These are phyloP conservation scores for Balaeniceps rex DNA, from an alignment of 2,113 vertebrate species.

Conservation along the genomic window DNA sequence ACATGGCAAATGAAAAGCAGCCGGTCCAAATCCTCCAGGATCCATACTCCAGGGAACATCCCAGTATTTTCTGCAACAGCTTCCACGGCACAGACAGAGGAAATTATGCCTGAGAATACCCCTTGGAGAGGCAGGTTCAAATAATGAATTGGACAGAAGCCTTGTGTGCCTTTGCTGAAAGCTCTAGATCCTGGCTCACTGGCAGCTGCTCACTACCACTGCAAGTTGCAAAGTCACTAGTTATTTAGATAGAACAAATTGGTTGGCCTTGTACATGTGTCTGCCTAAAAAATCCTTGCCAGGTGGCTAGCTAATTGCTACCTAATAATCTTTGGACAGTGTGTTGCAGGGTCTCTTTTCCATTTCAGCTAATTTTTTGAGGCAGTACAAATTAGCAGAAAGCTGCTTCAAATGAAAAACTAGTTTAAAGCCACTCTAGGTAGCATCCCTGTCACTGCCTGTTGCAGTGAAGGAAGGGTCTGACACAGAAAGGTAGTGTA, in stretches of 20 bases:
- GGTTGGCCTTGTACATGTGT: not conserved
- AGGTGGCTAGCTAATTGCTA: not conserved
- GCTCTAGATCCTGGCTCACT: not conserved
- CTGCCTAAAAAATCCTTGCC: not conserved
- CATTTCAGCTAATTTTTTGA: not conserved
- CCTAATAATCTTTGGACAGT: not conserved
- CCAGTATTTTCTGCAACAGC: not conserved
- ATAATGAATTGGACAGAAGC: not conserved
- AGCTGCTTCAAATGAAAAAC: not conserved
- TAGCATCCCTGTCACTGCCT: not conserved
- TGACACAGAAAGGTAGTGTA: not conserved
- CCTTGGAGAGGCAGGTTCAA: not conserved
- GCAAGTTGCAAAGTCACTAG: not conserved
- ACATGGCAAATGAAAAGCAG: not conserved
- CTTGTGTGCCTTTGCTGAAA: not conserved
- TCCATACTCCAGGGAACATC: not conserved
- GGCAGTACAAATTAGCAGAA: not conserved
- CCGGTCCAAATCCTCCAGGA: not conserved
- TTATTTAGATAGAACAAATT: not conserved
- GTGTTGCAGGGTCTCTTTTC: not conserved
- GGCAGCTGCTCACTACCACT: not conserved
- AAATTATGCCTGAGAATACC: not conserved
- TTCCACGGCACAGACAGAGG: not conserved
- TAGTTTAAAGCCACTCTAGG: not conserved
- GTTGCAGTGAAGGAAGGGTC: not conserved